Conservation (phyloP, 1,140 invertebrate species). For the Stegodyphus dumicola region DNA sequence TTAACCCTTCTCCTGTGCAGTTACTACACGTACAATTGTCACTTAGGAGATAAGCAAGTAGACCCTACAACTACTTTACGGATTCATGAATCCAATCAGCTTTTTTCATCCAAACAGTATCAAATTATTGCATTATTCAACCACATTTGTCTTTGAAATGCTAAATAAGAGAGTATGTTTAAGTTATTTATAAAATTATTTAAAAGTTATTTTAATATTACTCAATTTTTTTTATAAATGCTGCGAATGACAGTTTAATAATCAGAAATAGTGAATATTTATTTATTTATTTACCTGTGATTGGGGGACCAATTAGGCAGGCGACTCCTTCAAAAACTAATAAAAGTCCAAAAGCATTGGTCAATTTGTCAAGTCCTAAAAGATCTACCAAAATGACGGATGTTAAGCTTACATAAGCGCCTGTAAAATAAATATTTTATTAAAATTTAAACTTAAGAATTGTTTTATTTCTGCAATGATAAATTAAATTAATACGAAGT, state of each 20-base stretch:
- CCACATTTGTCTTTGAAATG: too few relatives aligned
- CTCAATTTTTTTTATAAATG: background rate
- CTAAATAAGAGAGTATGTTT: too few relatives aligned
- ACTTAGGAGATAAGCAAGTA: too few relatives aligned
- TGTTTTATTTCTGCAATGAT: too few relatives aligned
- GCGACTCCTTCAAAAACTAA: conserved; percentile 92
- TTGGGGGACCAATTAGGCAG: conserved; percentile 86
- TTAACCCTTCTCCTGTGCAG: too few relatives aligned
- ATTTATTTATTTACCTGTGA: conserved; percentile 77
- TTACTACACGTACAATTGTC: too few relatives aligned
- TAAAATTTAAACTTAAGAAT: too few relatives aligned
- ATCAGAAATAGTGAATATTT: background rate
- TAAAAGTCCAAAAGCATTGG: conserved; percentile 92
- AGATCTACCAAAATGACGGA: conserved; percentile 90
- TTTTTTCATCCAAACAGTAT: too few relatives aligned
- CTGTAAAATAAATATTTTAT: conserved; percentile 66
- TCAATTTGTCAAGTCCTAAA: conserved; percentile 85
- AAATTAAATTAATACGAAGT: background rate
- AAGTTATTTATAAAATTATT: too few relatives aligned
- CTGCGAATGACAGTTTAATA: background rate
- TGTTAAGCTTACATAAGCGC: conserved; percentile 92
- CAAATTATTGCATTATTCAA: too few relatives aligned
- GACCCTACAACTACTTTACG: too few relatives aligned
- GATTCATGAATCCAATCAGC: too few relatives aligned
- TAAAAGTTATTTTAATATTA: background rate